Evolutionary conservation across 2,797 vertebrate species (phyloP).

Genomic region (Amblyopsis hoosieri): DNA sequence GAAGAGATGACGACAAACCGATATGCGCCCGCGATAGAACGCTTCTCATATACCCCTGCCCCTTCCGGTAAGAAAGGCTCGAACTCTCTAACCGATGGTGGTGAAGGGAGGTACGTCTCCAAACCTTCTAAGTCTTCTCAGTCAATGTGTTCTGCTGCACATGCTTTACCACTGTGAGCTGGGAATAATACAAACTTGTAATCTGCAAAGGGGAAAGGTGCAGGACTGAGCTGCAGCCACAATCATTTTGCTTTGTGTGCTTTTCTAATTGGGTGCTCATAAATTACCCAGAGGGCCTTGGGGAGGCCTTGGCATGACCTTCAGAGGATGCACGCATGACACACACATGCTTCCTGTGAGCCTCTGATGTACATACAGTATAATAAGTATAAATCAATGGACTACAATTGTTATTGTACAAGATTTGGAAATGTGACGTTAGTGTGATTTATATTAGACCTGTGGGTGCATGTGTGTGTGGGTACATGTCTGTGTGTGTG

Average conservation of each 20-base stretch:
- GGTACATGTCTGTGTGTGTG: background rate
- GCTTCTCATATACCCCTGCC: background rate
- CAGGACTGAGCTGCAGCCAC: slow-evolving; percentile 43
- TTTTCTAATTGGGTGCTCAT: slow-evolving; percentile 65
- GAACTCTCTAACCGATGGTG: background rate
- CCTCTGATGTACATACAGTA: background rate
- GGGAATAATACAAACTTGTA: slow-evolving; percentile 45
- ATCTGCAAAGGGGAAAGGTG: slow-evolving; percentile 28
- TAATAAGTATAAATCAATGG: too few species aligned
- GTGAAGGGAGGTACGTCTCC: slow-evolving; percentile 4
- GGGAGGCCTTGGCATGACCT: slow-evolving; percentile 31
- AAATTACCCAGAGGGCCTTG: slow-evolving; percentile 59
- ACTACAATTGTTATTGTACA: too few species aligned
- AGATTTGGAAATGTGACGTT: too few species aligned
- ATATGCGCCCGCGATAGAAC: background rate
- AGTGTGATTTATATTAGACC: too few species aligned
- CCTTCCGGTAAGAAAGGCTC: too few species aligned
- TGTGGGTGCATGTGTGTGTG: background rate
- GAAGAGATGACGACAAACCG: background rate
- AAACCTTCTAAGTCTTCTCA: slow-evolving; percentile 31
- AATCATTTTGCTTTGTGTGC: slow-evolving; percentile 64
- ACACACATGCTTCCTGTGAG: slow-evolving; percentile 27
- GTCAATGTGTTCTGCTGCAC: slow-evolving; percentile 56
- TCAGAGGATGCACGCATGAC: slow-evolving; percentile 22
- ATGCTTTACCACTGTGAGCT: slow-evolving; percentile 63